These are phyloP conservation scores for Stegodyphus dumicola DNA, from an alignment of 1,140 invertebrate species.

Conservation along the genomic window DNA sequence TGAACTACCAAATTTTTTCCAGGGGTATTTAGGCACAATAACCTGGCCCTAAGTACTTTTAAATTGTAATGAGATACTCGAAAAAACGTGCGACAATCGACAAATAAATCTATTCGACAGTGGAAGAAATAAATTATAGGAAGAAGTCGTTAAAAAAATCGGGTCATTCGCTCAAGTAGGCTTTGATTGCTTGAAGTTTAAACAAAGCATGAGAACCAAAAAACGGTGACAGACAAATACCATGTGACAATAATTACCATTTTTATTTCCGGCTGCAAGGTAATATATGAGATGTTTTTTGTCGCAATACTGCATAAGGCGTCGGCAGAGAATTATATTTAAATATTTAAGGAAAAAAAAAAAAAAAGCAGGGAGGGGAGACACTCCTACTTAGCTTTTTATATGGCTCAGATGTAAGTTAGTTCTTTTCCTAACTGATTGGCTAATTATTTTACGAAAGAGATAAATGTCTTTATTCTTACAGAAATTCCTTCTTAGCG, in stretches of 20 bases:
- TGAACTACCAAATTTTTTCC: not conserved
- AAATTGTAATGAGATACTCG: slow-evolving; percentile 40
- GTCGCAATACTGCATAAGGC: too few relatives aligned
- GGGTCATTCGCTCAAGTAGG: slow-evolving; percentile 23
- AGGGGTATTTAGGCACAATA: slow-evolving; percentile 8
- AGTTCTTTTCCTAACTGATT: too few relatives aligned
- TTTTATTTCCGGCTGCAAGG: slow-evolving; percentile 28
- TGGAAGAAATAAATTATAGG: slow-evolving; percentile 13
- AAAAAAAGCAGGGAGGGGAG: too few relatives aligned
- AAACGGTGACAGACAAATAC: slow-evolving; percentile 31
- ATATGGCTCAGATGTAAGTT: too few relatives aligned
- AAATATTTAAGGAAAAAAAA: too few relatives aligned
- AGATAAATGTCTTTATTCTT: too few relatives aligned
- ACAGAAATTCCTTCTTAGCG: too few relatives aligned
- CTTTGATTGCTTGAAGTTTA: slow-evolving; percentile 24
- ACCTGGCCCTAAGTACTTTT: slow-evolving; percentile 36
- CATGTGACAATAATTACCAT: slow-evolving; percentile 39
- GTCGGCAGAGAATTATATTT: too few relatives aligned
- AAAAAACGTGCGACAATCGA: slow-evolving; percentile 13
- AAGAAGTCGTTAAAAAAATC: slow-evolving; percentile 13
- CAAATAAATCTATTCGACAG: not conserved
- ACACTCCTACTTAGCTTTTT: too few relatives aligned
- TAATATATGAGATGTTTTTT: slow-evolving; percentile 21
- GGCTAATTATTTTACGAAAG: too few relatives aligned
- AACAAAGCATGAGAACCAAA: slow-evolving; percentile 49